These are phyloP conservation scores for Zapus hudsonius DNA, from an alignment of 2,113 vertebrate genomes.

Conservation along the genomic window DNA sequence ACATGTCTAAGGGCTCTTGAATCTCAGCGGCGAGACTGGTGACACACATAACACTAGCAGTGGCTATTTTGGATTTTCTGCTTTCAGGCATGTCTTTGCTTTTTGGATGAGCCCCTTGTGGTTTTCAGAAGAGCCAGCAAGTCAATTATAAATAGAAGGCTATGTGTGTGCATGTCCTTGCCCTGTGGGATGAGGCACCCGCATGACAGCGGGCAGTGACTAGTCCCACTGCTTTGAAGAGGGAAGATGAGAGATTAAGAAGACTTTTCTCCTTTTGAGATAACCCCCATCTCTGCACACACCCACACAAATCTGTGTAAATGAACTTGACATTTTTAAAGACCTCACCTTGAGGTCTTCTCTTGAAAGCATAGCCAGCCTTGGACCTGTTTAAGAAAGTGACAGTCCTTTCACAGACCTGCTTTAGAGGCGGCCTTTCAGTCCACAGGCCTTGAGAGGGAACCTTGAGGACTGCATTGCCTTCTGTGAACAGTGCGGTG, in stretches of 20 bases:
- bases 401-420: conserved; percentile 36
- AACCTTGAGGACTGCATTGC: conserved; percentile 8
- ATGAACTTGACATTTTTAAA: conserved; percentile 78
- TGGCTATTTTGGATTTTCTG: conserved; percentile 71
- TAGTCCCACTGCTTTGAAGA: conserved; percentile 76
- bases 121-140: conserved; percentile 77
- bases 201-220: conserved; percentile 71
- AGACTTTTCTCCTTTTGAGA: conserved; percentile 62
- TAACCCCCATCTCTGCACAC: conserved; percentile 72
- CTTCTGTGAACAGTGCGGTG: not conserved
- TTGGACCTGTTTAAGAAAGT: conserved; percentile 67
- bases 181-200: conserved; percentile 69
- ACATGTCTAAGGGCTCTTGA: conserved; percentile 55
- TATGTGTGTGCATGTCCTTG: conserved; percentile 68
- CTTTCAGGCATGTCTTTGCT: conserved; percentile 72
- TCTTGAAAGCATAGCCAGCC: conserved; percentile 57
- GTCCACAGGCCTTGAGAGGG: not conserved
- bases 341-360: conserved; percentile 69
- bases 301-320: conserved; percentile 74
- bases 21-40: conserved; percentile 64
- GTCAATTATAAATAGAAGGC: conserved; percentile 80
- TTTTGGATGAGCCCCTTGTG: conserved; percentile 75
- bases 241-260: conserved; percentile 71
- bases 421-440: conserved; percentile 18
- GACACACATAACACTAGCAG: conserved; percentile 47